Evolutionary conservation across 2,113 vertebrate genomes (phyloP).

Genomic region (Riparia riparia): DNA sequence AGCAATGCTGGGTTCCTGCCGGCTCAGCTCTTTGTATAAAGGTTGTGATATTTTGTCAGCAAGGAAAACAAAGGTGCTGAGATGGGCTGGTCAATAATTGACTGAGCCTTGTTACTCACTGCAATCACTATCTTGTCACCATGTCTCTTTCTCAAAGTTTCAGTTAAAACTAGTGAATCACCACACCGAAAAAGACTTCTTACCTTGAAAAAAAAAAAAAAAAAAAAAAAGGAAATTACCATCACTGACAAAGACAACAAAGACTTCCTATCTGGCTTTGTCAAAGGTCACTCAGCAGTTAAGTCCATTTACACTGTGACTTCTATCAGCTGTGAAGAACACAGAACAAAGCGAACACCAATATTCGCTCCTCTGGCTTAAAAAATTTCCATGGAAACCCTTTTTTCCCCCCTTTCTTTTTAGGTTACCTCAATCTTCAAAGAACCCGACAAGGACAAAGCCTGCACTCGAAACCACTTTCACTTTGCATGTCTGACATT

Average conservation of each 20-base stretch:
- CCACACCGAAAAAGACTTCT: background rate
- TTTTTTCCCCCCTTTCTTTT: background rate
- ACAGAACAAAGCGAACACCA: background rate
- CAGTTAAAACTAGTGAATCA: slow-evolving; percentile 10
- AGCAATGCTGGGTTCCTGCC: background rate
- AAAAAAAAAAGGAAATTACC: background rate
- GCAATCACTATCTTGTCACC: slow-evolving; percentile 31
- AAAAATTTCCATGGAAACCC: slow-evolving; percentile 40
- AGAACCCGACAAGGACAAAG: background rate
- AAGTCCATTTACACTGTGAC: slow-evolving; percentile 35
- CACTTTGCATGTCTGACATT: background rate
- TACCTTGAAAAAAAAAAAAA: background rate
- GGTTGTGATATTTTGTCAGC: slow-evolving; percentile 2
- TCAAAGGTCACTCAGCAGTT: slow-evolving; percentile 44
- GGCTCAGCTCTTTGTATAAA: background rate
- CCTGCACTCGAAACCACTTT: background rate
- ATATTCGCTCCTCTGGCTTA: background rate
- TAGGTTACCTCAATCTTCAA: slow-evolving; percentile 5
- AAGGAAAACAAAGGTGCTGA: slow-evolving; percentile 36
- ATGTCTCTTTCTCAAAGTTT: slow-evolving; percentile 8
- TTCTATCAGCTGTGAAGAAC: slow-evolving; percentile 6
- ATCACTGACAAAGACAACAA: slow-evolving; percentile 13
- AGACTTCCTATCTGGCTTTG: background rate
- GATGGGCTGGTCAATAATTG: slow-evolving; percentile 49
- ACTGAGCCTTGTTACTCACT: slow-evolving; percentile 32